Evolutionary conservation across 2,797 vertebrate species (phyloP).

Genomic region (Dendrocincla fuliginosa): DNA sequence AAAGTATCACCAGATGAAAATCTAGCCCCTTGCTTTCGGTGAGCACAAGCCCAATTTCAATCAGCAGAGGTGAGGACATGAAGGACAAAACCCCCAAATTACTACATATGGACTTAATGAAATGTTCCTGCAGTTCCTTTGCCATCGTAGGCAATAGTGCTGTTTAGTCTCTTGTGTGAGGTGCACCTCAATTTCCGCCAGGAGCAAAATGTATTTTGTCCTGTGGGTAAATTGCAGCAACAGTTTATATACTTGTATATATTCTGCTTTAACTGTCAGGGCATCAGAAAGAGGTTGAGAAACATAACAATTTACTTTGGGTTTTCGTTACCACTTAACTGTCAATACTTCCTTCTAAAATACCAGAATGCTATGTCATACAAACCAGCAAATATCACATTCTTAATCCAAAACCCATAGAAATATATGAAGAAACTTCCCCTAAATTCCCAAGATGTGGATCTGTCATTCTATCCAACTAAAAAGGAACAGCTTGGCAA

Average conservation of each 20-base stretch:
- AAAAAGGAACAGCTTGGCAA: neutral
- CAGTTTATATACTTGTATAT: neutral
- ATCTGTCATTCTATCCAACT: neutral
- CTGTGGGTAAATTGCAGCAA: neutral
- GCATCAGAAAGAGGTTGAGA: neutral
- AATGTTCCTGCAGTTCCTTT: neutral
- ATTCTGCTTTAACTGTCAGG: neutral
- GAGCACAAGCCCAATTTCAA: neutral
- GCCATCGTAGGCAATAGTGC: neutral
- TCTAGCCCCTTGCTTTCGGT: neutral
- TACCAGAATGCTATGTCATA: neutral
- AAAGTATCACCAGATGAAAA: neutral
- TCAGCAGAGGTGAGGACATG: neutral
- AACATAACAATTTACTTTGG: neutral
- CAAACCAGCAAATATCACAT: neutral
- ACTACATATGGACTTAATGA: neutral
- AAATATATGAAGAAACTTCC: neutral
- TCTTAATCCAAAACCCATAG: neutral
- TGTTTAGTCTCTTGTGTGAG: neutral
- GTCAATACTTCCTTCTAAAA: neutral
- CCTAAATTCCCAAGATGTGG: neutral
- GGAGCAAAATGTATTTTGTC: neutral
- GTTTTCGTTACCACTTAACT: neutral
- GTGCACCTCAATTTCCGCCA: neutral
- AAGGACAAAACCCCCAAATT: neutral